Percentiles rank a stretch among this genome's conserved stretches.
Evolutionary conservation across 2,113 vertebrate species (phyloP).

Genomic region (Empidonax alnorum): DNA sequence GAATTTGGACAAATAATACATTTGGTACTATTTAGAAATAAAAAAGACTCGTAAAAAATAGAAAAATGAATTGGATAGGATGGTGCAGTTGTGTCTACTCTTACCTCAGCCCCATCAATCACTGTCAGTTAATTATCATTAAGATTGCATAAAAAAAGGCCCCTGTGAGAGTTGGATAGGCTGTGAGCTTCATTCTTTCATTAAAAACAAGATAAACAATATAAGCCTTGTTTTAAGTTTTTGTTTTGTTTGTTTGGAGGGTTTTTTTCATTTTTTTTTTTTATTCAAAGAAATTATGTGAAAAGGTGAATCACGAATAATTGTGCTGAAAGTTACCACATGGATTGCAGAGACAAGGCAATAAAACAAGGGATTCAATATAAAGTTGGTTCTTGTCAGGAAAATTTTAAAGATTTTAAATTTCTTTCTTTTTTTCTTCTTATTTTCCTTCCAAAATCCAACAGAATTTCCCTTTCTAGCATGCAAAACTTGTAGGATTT

Average conservation of each 20-base stretch:
- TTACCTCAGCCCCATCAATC: conserved; percentile 52
- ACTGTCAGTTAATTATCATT: conserved; percentile 73
- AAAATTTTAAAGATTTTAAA: neutral
- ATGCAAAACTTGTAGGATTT: neutral
- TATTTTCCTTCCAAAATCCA: neutral
- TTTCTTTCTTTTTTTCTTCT: neutral
- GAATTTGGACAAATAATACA: conserved; percentile 7
- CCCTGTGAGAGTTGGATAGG: conserved; percentile 30
- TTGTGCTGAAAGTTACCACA: neutral
- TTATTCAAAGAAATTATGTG: neutral
- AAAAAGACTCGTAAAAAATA: neutral
- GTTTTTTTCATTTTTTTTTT: neutral
- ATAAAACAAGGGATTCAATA: neutral
- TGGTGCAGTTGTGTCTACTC: neutral
- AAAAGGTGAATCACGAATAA: neutral
- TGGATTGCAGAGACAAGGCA: neutral
- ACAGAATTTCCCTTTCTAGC: neutral
- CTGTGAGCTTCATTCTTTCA: conserved; percentile 2
- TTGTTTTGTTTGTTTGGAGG: neutral
- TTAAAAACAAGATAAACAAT: conserved; percentile 22
- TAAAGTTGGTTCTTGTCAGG: neutral
- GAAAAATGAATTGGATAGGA: neutral
- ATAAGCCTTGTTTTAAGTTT: neutral
- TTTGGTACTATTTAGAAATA: conserved; percentile 7
- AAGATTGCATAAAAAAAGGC: conserved; percentile 33